These are phyloP conservation scores for Potamarius usumacintae DNA, from an alignment of 2,113 vertebrate species.

Conservation along the genomic window DNA sequence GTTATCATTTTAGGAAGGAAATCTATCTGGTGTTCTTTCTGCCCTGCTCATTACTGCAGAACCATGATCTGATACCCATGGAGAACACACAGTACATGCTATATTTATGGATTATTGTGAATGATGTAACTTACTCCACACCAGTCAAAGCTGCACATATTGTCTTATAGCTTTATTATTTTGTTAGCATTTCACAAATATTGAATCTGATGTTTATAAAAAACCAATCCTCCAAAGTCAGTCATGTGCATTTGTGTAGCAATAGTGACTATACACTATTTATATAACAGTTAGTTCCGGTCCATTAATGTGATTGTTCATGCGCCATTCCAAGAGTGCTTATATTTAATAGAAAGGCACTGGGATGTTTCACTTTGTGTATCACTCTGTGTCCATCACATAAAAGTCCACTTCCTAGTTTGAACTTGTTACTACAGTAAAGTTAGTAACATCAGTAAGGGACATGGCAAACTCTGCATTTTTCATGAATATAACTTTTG, in stretches of 20 bases:
- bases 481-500: not conserved
- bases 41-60: constrained; percentile 34
- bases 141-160: not conserved
- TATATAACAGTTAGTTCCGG: not conserved
- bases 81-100: constrained; percentile 34
- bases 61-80: constrained; percentile 41
- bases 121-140: constrained; percentile 3
- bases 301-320: not conserved
- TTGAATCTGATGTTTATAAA: not conserved
- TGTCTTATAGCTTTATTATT: not conserved
- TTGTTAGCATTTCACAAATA: not conserved
- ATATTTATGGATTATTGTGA: constrained; percentile 39
- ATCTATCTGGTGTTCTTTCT: constrained; percentile 12
- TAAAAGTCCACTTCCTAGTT: not conserved
- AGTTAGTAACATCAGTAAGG: not conserved
- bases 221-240: not conserved
- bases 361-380: too few relatives aligned
- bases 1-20: not conserved
- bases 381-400: not conserved
- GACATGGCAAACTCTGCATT: not conserved
- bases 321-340: not conserved
- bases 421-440: not conserved
- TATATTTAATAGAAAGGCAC: not conserved
- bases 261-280: not conserved
- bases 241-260: not conserved